Evolutionary conservation across 2,888 invertebrate species (phyloP).

Genomic region (Villa cingulata): DNA sequence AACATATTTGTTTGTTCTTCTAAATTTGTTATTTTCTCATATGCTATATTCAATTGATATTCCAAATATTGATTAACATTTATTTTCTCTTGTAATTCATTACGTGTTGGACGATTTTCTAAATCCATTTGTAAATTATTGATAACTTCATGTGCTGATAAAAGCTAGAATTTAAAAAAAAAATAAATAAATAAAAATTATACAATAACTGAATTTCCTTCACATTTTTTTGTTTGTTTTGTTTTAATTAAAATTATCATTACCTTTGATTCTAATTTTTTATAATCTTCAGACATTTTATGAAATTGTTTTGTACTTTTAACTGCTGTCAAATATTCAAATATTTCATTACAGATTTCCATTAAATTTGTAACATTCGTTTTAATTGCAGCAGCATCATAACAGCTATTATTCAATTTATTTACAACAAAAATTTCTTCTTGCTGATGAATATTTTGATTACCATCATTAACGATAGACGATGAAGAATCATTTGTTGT

Average conservation of each 20-base stretch:
- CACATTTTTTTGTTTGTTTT: no score
- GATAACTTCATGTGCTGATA: slow-evolving; percentile 10
- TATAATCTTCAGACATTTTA: slow-evolving; percentile 4
- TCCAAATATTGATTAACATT: slow-evolving; percentile 14
- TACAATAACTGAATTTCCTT: no score
- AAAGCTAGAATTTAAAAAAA: slow-evolving; percentile 6
- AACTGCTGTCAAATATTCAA: slow-evolving; percentile 1
- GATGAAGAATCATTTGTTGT: slow-evolving; percentile 11
- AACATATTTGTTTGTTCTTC: slow-evolving; percentile 25
- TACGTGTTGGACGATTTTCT: slow-evolving; percentile 12
- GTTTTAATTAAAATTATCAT: not conserved
- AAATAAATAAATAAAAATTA: not conserved
- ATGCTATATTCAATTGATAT: slow-evolving; percentile 15
- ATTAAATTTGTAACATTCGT: slow-evolving; percentile 7
- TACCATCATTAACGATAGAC: slow-evolving; percentile 16
- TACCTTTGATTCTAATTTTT: slow-evolving; percentile 12
- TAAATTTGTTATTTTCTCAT: slow-evolving; percentile 25
- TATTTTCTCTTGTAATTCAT: slow-evolving; percentile 13
- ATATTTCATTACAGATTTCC: slow-evolving; percentile 12
- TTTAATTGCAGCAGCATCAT: slow-evolving; percentile 5
- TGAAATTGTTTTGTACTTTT: not conserved
- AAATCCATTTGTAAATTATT: slow-evolving; percentile 12
- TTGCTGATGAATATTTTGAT: slow-evolving; percentile 9
- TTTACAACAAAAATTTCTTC: no score
- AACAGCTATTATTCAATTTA: slow-evolving; percentile 7